Conservation (phyloP, 2,888 invertebrate species). For the Lithodes maja region DNA sequence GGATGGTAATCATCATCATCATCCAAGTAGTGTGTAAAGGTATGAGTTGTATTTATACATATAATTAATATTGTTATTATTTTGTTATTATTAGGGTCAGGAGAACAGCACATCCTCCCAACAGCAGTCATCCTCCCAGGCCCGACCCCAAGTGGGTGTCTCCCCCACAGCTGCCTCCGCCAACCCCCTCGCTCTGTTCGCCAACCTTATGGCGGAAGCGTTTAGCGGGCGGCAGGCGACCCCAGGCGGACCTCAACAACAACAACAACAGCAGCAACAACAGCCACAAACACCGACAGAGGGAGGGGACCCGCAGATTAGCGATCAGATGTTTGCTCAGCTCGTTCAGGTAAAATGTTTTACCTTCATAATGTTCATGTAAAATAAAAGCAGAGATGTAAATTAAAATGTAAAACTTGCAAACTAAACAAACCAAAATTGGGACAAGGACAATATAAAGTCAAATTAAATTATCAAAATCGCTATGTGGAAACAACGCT, state of each 20-base stretch:
- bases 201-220: conserved; percentile 61
- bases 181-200: conserved; percentile 58
- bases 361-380: no score
- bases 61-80: no score
- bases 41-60: no score
- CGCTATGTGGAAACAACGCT: no score
- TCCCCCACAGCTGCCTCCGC: conserved; percentile 56
- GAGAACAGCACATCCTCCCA: conserved; percentile 19
- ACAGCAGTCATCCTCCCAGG: conserved; percentile 18
- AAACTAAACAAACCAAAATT: no score
- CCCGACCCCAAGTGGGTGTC: conserved; percentile 56
- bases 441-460: no score
- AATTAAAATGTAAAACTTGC: no score
- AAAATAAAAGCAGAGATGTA: no score
- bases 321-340: conserved; percentile 68
- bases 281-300: conserved; percentile 32
- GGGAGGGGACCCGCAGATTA: conserved; percentile 51
- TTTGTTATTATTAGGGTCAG: conserved; percentile 40
- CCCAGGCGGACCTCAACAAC: conserved; percentile 17
- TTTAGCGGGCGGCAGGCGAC: conserved; percentile 42
- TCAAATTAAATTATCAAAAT: no score
- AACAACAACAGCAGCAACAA: conserved; percentile 48
- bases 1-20: no score
- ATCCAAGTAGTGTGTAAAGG: no score
- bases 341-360: conserved; percentile 52